These are phyloP conservation scores for Cryptocephalus primarius DNA, from an alignment of 2,888 invertebrate genomes.

Conservation along the genomic window DNA sequence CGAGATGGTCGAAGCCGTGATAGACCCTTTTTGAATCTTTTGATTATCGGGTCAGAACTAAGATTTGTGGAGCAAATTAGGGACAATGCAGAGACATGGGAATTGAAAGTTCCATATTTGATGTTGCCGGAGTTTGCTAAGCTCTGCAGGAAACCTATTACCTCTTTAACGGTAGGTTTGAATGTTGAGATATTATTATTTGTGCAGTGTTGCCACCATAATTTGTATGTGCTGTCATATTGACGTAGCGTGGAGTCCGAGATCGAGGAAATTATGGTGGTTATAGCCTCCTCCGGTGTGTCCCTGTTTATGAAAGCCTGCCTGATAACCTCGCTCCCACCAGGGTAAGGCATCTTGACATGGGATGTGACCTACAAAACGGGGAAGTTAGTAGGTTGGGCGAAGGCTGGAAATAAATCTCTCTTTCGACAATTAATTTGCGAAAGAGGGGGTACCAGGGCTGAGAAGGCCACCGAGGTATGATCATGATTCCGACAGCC, in stretches of 20 bases:
- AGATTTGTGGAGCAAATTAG: neutral
- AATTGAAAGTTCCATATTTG: neutral
- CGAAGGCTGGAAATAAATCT: neutral
- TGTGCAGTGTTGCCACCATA: slow-evolving; percentile 6
- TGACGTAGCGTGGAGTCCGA: slow-evolving; percentile 5
- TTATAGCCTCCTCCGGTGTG: slow-evolving; percentile 7
- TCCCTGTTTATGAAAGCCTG: slow-evolving; percentile 7
- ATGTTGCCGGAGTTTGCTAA: neutral
- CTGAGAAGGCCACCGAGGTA: slow-evolving; percentile 3
- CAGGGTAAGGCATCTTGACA: neutral
- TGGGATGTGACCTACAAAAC: slow-evolving; percentile 1
- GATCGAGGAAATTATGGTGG: slow-evolving; percentile 12
- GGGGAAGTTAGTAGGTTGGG: slow-evolving; percentile 2
- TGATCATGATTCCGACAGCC: slow-evolving; percentile 1
- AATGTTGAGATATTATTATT: neutral
- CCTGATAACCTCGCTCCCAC: slow-evolving; percentile 17
- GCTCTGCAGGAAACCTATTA: slow-evolving; percentile 4
- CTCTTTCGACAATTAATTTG: neutral
- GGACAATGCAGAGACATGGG: neutral
- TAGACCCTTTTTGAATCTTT: neutral
- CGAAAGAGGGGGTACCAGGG: slow-evolving; percentile 2
- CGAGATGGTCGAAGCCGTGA: neutral
- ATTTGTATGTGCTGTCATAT: slow-evolving; percentile 3
- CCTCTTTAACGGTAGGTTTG: neutral
- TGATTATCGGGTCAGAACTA: neutral